phyloP scores from a whole-genome alignment of 2,113 vertebrate genomes.

The Accipiter virgatus region DNA sequence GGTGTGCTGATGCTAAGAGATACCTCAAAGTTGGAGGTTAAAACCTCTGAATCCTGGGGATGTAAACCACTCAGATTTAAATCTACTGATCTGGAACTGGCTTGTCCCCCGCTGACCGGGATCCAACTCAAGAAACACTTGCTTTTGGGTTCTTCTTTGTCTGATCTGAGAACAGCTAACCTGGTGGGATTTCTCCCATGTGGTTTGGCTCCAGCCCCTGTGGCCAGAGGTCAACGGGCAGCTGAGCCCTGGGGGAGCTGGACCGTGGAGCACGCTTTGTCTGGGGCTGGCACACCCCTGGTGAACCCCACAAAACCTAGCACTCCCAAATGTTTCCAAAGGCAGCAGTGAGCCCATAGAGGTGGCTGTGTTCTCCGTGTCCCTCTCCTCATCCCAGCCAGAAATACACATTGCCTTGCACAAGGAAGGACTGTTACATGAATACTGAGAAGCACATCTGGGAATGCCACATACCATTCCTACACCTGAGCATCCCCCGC shows the following conservation, averaged over 20 bases:
- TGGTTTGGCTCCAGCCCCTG: not conserved
- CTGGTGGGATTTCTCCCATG: not conserved
- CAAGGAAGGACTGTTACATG: not conserved
- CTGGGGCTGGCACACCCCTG: not conserved
- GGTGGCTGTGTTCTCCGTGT: not conserved
- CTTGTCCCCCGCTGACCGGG: fast-evolving
- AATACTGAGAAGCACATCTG: not conserved
- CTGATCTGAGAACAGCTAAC: not conserved
- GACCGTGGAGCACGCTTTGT: not conserved
- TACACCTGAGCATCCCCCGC: not conserved
- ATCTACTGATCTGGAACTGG: not conserved
- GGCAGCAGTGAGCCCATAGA: not conserved
- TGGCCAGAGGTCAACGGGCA: not conserved
- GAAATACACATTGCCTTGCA: not conserved
- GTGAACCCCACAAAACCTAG: not conserved
- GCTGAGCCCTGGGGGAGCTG: not conserved
- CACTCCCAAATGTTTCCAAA: not conserved
- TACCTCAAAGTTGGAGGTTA: not conserved
- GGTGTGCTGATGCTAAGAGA: not conserved
- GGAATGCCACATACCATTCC: not conserved
- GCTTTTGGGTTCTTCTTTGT: not conserved
- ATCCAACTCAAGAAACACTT: not conserved
- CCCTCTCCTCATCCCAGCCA: not conserved
- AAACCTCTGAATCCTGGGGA: not conserved
- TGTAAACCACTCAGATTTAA: not conserved